phyloP scores from a whole-genome alignment of 2,888 invertebrate genomes.

The Danaus chrysippus region DNA sequence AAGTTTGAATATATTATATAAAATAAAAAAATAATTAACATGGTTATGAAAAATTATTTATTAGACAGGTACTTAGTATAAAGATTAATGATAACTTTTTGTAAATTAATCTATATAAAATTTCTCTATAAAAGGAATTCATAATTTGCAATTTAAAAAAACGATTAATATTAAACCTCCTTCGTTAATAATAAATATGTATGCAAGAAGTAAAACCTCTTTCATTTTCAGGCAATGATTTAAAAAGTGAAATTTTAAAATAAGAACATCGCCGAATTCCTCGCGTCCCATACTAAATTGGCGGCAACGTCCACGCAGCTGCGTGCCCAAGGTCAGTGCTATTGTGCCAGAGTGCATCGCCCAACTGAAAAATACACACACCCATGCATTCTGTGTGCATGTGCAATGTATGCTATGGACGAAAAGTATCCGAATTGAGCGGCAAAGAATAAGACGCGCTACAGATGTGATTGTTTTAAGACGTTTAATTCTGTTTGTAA shows the following conservation, averaged over 20 bases:
- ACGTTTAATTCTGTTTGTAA: no score
- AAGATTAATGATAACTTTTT: no score
- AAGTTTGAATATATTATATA: no score
- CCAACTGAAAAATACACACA: conserved; percentile 67
- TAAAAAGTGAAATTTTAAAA: conserved; percentile 7
- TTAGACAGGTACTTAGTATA: no score
- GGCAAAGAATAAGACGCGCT: conserved; percentile 44
- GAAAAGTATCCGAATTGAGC: conserved; percentile 69
- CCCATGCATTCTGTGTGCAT: conserved; percentile 35
- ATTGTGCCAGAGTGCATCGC: conserved; percentile 70
- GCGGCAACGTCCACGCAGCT: conserved; percentile 53
- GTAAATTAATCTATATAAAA: no score
- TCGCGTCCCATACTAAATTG: conserved; percentile 12
- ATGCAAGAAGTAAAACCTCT: neutral
- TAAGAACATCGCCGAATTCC: conserved; percentile 36
- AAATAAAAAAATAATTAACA: no score
- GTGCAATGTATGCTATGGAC: conserved; percentile 39
- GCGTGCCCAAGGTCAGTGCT: conserved; percentile 74
- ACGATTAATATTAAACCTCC: no score
- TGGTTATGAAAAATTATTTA: no score
- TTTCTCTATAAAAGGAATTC: no score
- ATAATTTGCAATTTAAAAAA: no score
- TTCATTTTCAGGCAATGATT: conserved; percentile 1
- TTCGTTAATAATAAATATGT: no score
- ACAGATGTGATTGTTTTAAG: neutral